Base-by-base conservation (phyloP, 2,113 vertebrate genomes). In the Corydoras maculifer region DNA sequence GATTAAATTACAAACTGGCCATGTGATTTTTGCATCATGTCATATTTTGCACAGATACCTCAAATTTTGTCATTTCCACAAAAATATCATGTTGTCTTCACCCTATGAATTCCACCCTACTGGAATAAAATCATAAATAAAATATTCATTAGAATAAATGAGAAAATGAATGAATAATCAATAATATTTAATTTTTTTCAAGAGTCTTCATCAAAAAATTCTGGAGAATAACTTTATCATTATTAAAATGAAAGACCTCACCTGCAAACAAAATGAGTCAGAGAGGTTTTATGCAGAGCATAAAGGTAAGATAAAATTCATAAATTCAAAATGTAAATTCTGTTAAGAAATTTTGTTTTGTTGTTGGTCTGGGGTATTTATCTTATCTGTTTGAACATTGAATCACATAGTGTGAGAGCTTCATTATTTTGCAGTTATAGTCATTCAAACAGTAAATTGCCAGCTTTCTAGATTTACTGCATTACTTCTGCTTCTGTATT, bases 191-290 rank as follows among this genome's bases (percentile, higher is more conserved):
- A 51, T 51, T 62, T 58, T 6, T 9, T 43, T 77, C 73, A 73
- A 97, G 96, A 91, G 92, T 55, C 86, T 98, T 82, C 94, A 96
- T 68, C 85, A 93, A 60, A 91, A 81, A 78, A 98, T 97, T 73
- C 83, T 97, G 50, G 88, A 88, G 48, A 86, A 93, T 83, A 87
- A 81, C 3, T 94, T 97, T 80, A 76, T 90, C 49, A 93, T 98
- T 3, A 86, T 98, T 53, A 85, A 86, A 66, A 84, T 75, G 69
- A 91, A 88, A 86, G 87, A 95, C 31, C 84, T 97, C 10, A 72
- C 84, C 11, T 99, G 94, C 91, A 86, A 76, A 30, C 86, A 74
- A 68, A 85, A 86, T 62, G 90, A 94, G 64, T 96, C 93, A 6
- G 88, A 87, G 82, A 88, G 63, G 50, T 99, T 99, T 84, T 98